Evolutionary conservation across 2,888 invertebrate genomes (phyloP), one percentile per base, ranked within the genome.

Genomic region (Caenorhabditis auriculariae): DNA sequence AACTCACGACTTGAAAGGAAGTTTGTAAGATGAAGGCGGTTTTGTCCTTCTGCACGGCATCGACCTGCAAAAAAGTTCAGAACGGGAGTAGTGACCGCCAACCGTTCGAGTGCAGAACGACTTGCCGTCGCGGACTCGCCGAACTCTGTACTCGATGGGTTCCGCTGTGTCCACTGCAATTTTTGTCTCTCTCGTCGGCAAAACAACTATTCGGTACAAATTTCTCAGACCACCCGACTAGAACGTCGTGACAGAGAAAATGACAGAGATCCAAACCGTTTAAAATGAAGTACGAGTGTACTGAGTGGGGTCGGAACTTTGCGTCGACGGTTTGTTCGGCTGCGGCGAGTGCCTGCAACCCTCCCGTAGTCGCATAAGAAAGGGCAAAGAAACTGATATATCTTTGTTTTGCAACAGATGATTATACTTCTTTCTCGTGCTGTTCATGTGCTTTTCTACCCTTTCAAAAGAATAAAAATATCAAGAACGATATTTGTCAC

Each of bases 1-100:
- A 45, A 41, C 54, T 32, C 3, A 75, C 74, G 41, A 65, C 63
- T 41, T 76, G 76, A 56, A 78, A 77, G 6, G 76, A 76, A 12
- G 70, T 62, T 56, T 78, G 76, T 23, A 73, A 59, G 5, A 81
- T 81, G 61, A 83, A 82, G 17, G 82, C 82, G 17, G 80, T 70
- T 37, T 78, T 66, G 0, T 82, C 83, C 29, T 82, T 77, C 66
- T 84, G 84, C n/a, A 81, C 76, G 1, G 84, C 84, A 62, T 83
- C 82, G n/a, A n/a, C n/a, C n/a, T n/a, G n/a, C n/a, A n/a, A n/a
- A n/a, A n/a, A n/a, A n/a, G n/a, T n/a, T n/a, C n/a, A n/a, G n/a
- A n/a, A n/a, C n/a, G n/a, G n/a, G n/a, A n/a, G n/a, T n/a, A n/a
- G n/a, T n/a, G n/a, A n/a, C n/a, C n/a, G n/a, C n/a, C n/a, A 15